A percentile compares a stretch with the other conserved stretches of the same genome.
phyloP scores from a whole-genome alignment of 2,113 vertebrate genomes.

The Sapajus apella region DNA sequence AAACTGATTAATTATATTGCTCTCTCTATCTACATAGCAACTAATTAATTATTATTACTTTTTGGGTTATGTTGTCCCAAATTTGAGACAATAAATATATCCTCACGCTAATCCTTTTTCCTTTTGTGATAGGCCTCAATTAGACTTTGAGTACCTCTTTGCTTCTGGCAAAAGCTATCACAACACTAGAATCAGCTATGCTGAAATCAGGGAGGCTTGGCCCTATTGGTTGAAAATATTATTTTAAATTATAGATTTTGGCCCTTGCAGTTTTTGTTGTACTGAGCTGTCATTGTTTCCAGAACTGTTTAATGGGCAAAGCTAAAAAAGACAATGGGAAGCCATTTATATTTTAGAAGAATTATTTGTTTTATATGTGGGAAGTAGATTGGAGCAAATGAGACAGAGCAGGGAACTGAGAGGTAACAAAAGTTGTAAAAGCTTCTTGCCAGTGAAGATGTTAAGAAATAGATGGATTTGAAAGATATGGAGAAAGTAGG shows the following conservation, averaged over 20 bases:
- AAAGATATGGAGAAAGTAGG: not conserved
- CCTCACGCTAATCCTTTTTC: not conserved
- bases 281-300: not conserved
- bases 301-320: not conserved
- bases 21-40: too few species aligned
- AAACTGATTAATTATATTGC: not conserved
- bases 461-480: not conserved
- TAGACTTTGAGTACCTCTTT: not conserved
- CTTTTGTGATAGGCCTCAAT: not conserved
- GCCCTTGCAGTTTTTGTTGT: not conserved
- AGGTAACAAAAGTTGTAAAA: not conserved
- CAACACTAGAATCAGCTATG: not conserved
- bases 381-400: not conserved
- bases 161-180: not conserved
- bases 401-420: not conserved
- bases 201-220: not conserved
- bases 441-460: not conserved
- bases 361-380: not conserved
- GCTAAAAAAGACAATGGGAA: not conserved
- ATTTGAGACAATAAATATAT: not conserved
- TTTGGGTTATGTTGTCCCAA: not conserved
- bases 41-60: not conserved
- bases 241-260: not conserved
- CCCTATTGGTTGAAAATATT: not conserved
- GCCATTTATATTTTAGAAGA: not conserved